Percentiles rank a stretch among this genome's conserved stretches.
Evolutionary conservation across 1,140 invertebrate species (phyloP).

Genomic region (Neotoxoptera formosana): DNA sequence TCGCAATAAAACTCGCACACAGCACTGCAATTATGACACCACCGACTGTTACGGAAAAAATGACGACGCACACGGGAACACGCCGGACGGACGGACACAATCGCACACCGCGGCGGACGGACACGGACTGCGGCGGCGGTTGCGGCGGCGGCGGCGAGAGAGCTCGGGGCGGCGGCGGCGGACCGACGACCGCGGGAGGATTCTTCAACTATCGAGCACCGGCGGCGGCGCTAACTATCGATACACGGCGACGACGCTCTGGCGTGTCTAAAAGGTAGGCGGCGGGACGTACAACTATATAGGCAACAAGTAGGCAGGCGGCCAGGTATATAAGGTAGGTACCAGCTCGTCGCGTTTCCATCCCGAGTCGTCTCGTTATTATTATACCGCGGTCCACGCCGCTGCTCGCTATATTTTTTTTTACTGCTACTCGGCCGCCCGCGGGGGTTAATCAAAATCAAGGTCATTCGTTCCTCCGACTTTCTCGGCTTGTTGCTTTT

Average conservation of each 20-base stretch:
- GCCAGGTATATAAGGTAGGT: slow-evolving; percentile 9
- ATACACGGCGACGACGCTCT: background rate
- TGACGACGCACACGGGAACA: background rate
- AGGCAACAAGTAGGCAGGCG: background rate
- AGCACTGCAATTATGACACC: background rate
- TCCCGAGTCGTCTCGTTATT: background rate
- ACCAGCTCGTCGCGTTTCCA: background rate
- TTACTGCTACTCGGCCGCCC: slow-evolving; percentile 36
- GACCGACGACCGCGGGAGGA: slow-evolving; percentile 41
- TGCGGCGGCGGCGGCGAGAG: background rate
- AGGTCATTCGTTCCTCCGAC: background rate
- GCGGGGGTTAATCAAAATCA: slow-evolving; percentile 52
- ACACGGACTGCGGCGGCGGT: slow-evolving; percentile 32
- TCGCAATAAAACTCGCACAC: background rate
- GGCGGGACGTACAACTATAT: background rate
- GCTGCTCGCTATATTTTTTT: slow-evolving; percentile 20
- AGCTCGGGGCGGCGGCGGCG: slow-evolving; percentile 32
- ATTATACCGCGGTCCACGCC: background rate
- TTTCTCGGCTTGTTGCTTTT: slow-evolving; percentile 3
- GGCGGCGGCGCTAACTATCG: slow-evolving; percentile 41
- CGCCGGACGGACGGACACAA: background rate
- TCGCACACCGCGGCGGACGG: background rate
- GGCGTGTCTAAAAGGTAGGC: background rate
- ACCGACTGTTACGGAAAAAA: background rate
- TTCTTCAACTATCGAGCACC: slow-evolving; percentile 50